A percentile compares a stretch with the other conserved stretches of the same genome.
These are phyloP conservation scores for Bufo gargarizans DNA, from an alignment of 2,113 vertebrate species.

Conservation along the genomic window DNA sequence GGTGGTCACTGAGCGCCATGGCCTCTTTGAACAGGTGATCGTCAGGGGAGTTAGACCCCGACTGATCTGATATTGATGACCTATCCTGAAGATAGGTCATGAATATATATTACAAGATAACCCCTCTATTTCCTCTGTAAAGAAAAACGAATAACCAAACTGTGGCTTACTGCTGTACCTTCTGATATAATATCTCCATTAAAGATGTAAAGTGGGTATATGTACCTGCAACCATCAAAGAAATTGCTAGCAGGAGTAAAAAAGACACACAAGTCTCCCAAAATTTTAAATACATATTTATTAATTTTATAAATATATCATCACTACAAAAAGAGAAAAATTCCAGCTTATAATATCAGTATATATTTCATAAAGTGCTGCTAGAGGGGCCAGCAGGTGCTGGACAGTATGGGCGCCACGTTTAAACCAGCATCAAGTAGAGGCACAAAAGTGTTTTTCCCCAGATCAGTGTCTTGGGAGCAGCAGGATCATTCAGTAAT, in stretches of 20 bases:
- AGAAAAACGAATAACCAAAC: too few species aligned
- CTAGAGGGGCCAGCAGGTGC: background rate
- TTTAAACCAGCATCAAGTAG: background rate
- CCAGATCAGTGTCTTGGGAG: background rate
- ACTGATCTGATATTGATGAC: too few species aligned
- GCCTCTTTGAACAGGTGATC: too few species aligned
- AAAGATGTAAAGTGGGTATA: too few species aligned
- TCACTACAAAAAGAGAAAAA: slow-evolving; percentile 14
- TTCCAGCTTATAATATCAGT: slow-evolving; percentile 29
- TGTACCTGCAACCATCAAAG: background rate
- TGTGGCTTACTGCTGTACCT: too few species aligned
- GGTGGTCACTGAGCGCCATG: too few species aligned
- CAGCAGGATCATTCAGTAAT: background rate
- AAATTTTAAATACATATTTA: slow-evolving; percentile 49
- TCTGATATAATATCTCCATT: too few species aligned
- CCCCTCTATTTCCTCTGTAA: too few species aligned
- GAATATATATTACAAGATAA: too few species aligned
- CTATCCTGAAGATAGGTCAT: too few species aligned
- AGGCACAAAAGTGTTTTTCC: background rate
- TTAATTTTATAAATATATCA: slow-evolving; percentile 47
- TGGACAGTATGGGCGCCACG: slow-evolving; percentile 1
- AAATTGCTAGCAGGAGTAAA: background rate
- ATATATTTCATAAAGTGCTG: slow-evolving; percentile 48
- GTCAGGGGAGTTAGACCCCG: too few species aligned
- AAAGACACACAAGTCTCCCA: background rate